phyloP scores from a whole-genome alignment of 2,113 vertebrate species.

The Scortum barcoo region DNA sequence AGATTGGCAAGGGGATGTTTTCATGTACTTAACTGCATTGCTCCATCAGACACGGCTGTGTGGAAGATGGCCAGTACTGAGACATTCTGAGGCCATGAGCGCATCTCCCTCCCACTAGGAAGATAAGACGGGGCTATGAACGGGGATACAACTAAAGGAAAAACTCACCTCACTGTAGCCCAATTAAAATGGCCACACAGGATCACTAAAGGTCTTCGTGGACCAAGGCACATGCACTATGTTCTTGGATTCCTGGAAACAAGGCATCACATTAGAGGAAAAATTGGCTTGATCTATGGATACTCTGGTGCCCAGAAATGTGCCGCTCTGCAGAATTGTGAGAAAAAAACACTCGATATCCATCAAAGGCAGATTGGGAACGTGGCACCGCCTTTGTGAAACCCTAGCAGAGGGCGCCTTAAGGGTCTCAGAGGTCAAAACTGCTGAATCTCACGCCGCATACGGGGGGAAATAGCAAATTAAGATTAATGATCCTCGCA shows the following conservation, averaged over 20 bases:
- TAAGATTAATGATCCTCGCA: constrained; percentile 60
- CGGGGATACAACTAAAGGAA: constrained; percentile 19
- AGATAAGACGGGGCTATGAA: constrained; percentile 1
- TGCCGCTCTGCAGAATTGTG: constrained; percentile 51
- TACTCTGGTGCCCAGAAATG: constrained; percentile 44
- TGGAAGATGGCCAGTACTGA: constrained; percentile 7
- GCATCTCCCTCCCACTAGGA: constrained; percentile 35
- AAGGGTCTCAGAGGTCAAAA: constrained; percentile 39
- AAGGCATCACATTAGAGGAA: constrained; percentile 43
- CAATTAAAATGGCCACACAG: constrained; percentile 77
- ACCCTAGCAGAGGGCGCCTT: constrained; percentile 29
- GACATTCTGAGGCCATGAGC: constrained; percentile 35
- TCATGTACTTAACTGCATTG: constrained; percentile 18
- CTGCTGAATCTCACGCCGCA: constrained; percentile 29
- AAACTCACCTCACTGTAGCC: constrained; percentile 58
- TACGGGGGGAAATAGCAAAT: constrained; percentile 12
- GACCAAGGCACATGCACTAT: constrained; percentile 38
- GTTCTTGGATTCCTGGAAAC: constrained; percentile 44
- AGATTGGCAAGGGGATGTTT: background rate
- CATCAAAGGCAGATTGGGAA: constrained; percentile 59
- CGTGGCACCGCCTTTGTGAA: constrained; percentile 31
- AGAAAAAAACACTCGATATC: constrained; percentile 43
- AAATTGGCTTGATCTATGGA: constrained; percentile 48
- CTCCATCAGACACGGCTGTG: constrained; percentile 17
- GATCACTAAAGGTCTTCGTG: constrained; percentile 50